Evolutionary conservation across 2,113 vertebrate species (phyloP), one percentile per base, ranked within the genome.

Genomic region (Colossoma macropomum): DNA sequence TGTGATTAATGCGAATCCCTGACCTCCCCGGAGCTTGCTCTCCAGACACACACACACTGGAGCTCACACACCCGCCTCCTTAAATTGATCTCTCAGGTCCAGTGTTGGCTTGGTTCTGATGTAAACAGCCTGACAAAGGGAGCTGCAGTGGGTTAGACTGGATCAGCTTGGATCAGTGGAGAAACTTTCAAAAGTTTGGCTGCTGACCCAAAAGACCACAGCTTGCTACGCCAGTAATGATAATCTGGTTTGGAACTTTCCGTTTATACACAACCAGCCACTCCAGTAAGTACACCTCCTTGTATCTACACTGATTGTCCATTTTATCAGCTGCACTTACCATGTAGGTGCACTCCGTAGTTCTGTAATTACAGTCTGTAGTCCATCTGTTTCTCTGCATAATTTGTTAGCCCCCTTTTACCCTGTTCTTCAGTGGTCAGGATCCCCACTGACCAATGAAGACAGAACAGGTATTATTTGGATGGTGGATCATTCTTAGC

Each of bases 71-170:
- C 70, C 71, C 28, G 21, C 54, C 63, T 45, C 34, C 17, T 68
- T 86, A 93, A 92, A 94, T 93, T 93, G 90, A 90, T 91, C 90
- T 93, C 90, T 79, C 77, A 90, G 91, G 91, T 91, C 90, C 87
- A 72, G 83, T 86, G 90, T 90, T 77, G 38, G 30, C 81, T 71
- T 54, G 30, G 52, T 27, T 70, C 50, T 71, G 74, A 48, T 71
- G 74, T 83, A 70, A 77, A 83, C 81, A 83, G 25, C 34, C 38
- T 77, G 75, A 77, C 65, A 83, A 77, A 50, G 19, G 8, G 19
- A 77, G 23, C 81, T 48, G 27, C 38, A 34, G 38, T 71, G 56
- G 66, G 74, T 77, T 68, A 50, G 52, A 70, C 80, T 34, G 59
- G 71, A 81, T 65, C 41, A 65, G 62, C 70, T 48, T 48, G 32